Conservation (phyloP, 1,140 invertebrate genomes). For the Mycetomoellerius zeteki region DNA sequence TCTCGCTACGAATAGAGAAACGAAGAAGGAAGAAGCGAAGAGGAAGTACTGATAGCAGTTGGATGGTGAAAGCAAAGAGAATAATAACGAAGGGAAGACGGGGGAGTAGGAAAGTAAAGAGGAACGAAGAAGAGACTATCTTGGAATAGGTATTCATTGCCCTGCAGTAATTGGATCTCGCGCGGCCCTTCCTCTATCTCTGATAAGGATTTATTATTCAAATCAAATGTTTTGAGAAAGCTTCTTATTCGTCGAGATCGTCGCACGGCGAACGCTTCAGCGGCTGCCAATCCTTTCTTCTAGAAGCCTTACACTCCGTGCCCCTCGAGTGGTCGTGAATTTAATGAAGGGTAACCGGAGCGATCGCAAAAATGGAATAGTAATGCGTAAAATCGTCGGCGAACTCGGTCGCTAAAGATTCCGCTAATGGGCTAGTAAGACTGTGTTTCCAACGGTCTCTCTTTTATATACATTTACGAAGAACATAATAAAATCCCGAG, state of each 20-base stretch:
- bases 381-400: conserved; percentile 31
- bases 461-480: not conserved
- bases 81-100: conserved; percentile 66
- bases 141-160: conserved; percentile 81
- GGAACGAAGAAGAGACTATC: conserved; percentile 57
- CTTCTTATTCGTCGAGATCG: conserved; percentile 64
- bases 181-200: conserved; percentile 70
- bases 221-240: conserved; percentile 82
- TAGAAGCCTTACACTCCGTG: not conserved
- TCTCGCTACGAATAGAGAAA: conserved; percentile 8
- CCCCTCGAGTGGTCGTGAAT: conserved; percentile 39
- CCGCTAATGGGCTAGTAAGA: conserved; percentile 29
- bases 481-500: not conserved
- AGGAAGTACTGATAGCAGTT: conserved; percentile 37
- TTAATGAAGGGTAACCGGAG: conserved; percentile 64
- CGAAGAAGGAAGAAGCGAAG: conserved; percentile 30
- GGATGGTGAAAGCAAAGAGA: conserved; percentile 57
- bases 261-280: conserved; percentile 48
- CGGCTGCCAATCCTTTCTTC: conserved; percentile 72
- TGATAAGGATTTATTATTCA: conserved; percentile 83
- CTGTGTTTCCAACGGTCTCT: not conserved
- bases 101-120: conserved; percentile 38
- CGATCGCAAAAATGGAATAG: conserved; percentile 66
- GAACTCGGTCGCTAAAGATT: conserved; percentile 21
- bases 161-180: conserved; percentile 81